Conservation (phyloP, 2,797 vertebrate species). For the Brachyrhaphis roseni region DNA sequence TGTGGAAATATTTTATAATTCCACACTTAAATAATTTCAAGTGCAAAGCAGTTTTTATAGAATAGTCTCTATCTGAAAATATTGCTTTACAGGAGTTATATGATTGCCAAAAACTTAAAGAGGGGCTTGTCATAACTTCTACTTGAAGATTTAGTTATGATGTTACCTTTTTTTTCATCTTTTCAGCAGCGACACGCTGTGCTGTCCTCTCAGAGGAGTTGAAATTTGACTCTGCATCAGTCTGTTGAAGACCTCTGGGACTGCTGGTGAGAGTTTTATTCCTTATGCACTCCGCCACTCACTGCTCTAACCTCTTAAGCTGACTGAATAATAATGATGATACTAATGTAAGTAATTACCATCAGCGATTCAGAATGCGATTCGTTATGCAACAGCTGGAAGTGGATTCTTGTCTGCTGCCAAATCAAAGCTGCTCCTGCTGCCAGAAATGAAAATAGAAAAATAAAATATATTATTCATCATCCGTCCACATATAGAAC, state of each 20-base stretch:
- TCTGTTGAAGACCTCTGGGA: constrained; percentile 27
- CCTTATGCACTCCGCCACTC: constrained; percentile 54
- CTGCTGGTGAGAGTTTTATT: constrained; percentile 37
- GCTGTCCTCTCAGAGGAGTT: constrained; percentile 13
- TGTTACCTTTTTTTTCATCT: constrained; percentile 2
- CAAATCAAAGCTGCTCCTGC: constrained; percentile 22
- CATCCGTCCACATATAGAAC: constrained; percentile 35
- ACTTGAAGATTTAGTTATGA: constrained; percentile 14
- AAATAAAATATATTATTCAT: constrained; percentile 57
- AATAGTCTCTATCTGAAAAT: background rate
- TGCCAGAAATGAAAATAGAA: constrained; percentile 35
- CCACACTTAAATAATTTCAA: background rate
- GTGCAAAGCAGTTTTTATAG: background rate
- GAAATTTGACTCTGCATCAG: constrained; percentile 27
- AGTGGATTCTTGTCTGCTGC: constrained; percentile 39
- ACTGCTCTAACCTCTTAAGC: constrained; percentile 56
- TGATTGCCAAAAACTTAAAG: background rate
- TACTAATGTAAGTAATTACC: constrained; percentile 72
- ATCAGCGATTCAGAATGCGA: constrained; percentile 66
- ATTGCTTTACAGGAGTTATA: background rate
- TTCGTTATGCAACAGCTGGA: constrained; percentile 42
- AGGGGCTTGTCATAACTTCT: background rate
- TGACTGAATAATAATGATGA: constrained; percentile 67
- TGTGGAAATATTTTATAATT: background rate
- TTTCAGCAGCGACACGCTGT: background rate